Conservation (phyloP, 2,797 vertebrate species). For the Lepilemur ruficaudatus region DNA sequence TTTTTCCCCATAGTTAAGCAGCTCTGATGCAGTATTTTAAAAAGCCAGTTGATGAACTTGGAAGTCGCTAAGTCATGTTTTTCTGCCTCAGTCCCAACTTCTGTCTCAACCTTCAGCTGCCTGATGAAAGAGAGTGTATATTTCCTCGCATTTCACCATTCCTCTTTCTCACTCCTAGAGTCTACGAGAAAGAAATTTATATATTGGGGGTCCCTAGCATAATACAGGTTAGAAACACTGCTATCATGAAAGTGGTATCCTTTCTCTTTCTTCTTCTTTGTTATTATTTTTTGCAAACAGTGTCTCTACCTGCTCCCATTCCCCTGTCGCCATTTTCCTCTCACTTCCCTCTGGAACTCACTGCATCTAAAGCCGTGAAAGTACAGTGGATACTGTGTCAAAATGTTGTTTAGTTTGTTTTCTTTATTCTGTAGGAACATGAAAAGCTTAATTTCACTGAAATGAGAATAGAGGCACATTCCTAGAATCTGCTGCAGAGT, state of each 20-base stretch:
- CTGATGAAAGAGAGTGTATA: background rate
- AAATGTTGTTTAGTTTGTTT: background rate
- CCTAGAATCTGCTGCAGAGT: background rate
- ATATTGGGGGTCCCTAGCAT: background rate
- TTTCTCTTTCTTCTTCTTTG: background rate
- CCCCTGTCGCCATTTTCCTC: background rate
- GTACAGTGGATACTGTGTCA: background rate
- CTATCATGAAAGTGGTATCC: background rate
- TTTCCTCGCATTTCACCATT: background rate
- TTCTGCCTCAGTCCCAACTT: background rate
- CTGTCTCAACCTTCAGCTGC: background rate
- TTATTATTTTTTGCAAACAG: background rate
- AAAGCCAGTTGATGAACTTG: background rate
- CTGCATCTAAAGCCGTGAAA: background rate
- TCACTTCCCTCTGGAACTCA: background rate
- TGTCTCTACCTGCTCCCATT: background rate
- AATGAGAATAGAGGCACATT: background rate
- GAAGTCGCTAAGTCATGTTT: background rate
- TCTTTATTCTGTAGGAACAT: background rate
- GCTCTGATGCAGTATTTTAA: background rate
- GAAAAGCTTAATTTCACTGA: constrained; percentile 4
- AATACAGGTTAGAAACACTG: background rate
- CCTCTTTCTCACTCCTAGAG: background rate
- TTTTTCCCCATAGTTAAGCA: background rate
- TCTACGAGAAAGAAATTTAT: background rate